phyloP scores from a whole-genome alignment of 1,140 invertebrate genomes.

The Cepaea nemoralis region DNA sequence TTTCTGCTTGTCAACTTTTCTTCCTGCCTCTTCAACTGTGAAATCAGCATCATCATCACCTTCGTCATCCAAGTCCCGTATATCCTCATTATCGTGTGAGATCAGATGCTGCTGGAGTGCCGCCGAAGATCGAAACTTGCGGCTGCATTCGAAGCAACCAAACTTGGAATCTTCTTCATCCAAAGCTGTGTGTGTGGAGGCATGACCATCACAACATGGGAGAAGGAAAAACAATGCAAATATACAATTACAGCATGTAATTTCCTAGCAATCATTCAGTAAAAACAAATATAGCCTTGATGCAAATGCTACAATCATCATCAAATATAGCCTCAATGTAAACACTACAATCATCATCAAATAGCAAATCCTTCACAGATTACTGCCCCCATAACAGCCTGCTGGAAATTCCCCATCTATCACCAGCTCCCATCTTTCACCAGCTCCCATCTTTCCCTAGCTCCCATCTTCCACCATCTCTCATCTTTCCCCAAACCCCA shows the following conservation, averaged over 20 bases:
- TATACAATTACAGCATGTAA: neutral
- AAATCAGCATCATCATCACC: constrained; percentile 13
- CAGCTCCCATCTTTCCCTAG: too few species aligned
- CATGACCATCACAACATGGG: neutral
- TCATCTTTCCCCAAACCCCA: too few species aligned
- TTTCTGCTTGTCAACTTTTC: constrained; percentile 35
- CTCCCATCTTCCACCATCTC: too few species aligned
- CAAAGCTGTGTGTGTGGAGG: constrained; percentile 52
- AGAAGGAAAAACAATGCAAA: too few species aligned
- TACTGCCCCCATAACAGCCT: too few species aligned
- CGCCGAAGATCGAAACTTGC: constrained; percentile 75
- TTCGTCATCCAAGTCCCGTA: constrained; percentile 36
- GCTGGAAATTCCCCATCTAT: too few species aligned
- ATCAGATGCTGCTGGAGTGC: constrained; percentile 75
- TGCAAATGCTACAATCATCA: neutral
- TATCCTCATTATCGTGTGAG: constrained; percentile 71
- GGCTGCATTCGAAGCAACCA: constrained; percentile 77
- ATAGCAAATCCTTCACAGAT: too few species aligned
- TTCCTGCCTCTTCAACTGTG: constrained; percentile 8
- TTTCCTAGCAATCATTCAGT: neutral
- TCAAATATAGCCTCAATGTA: neutral
- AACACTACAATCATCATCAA: constrained; percentile 25
- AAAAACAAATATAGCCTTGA: neutral
- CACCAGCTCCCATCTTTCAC: too few species aligned
- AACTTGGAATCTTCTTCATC: constrained; percentile 68